Percentiles rank a stretch among this genome's conserved stretches.
Conservation (phyloP, 2,797 vertebrate genomes). For the Semotilus atromaculatus region DNA sequence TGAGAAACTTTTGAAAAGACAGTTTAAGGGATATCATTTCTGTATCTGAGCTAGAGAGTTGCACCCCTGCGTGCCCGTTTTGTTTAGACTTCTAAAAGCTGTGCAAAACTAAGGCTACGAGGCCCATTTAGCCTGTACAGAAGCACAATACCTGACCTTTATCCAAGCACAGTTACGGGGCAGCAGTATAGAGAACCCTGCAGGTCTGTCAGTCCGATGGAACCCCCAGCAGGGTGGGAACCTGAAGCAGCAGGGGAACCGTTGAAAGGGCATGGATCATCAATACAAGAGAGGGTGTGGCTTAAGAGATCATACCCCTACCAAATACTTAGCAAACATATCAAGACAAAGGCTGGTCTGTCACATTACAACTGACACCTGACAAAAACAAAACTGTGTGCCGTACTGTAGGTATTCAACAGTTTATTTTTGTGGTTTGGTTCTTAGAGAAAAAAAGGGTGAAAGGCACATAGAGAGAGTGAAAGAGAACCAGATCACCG, state of each 20-base stretch:
- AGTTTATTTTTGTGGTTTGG: constrained; percentile 10
- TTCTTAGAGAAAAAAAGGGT: background rate
- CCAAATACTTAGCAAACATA: constrained; percentile 6
- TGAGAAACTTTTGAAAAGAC: constrained; percentile 42
- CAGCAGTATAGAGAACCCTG: constrained; percentile 69
- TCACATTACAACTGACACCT: background rate
- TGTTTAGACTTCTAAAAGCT: constrained; percentile 43
- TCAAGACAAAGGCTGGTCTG: background rate
- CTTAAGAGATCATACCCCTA: constrained; percentile 67
- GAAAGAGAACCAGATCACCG: constrained; percentile 30
- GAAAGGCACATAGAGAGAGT: background rate
- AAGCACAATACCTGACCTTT: constrained; percentile 71
- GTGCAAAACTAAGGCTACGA: constrained; percentile 25
- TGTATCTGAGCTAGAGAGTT: constrained; percentile 23
- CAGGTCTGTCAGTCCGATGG: constrained; percentile 68
- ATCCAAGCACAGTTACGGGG: constrained; percentile 70
- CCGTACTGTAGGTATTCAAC: background rate
- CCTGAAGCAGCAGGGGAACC: constrained; percentile 67
- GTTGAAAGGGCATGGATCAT: constrained; percentile 78
- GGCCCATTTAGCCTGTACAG: constrained; percentile 46
- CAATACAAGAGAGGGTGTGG: constrained; percentile 74
- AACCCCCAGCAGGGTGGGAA: constrained; percentile 73
- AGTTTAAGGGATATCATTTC: constrained; percentile 29
- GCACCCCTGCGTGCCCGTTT: constrained; percentile 25
- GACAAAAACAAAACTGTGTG: constrained; percentile 11